phyloP scores from a whole-genome alignment of 2,113 vertebrate species.

The Tyto alba region DNA sequence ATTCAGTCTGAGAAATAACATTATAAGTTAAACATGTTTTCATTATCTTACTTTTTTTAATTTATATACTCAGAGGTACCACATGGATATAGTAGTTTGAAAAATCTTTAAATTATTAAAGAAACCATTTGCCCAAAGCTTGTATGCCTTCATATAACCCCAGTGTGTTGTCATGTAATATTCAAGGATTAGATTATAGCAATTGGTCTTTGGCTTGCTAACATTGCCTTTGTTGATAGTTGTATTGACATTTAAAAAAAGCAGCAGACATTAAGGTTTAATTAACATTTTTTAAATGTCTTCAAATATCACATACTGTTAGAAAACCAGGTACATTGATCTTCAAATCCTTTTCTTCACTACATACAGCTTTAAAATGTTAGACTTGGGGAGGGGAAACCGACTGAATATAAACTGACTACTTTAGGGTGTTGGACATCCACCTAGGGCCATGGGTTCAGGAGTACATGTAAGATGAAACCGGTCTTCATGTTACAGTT shows the following conservation, averaged over 20 bases:
- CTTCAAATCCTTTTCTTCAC: background rate
- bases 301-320: background rate
- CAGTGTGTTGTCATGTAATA: background rate
- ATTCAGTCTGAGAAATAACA: background rate
- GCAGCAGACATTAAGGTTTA: background rate
- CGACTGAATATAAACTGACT: background rate
- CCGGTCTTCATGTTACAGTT: background rate
- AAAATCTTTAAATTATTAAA: constrained; percentile 37
- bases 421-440: background rate
- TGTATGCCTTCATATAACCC: background rate
- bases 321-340: background rate
- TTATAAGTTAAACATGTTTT: constrained; percentile 9
- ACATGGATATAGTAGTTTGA: background rate
- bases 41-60: constrained; percentile 17
- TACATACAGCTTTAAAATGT: background rate
- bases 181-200: background rate
- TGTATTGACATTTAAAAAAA: background rate
- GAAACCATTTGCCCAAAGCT: constrained; percentile 9
- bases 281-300: background rate
- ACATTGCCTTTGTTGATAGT: background rate
- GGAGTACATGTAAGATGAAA: background rate
- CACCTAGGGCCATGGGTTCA: background rate
- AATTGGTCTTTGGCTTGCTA: background rate
- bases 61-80: background rate
- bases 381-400: background rate